Evolutionary conservation across 2,888 invertebrate genomes (phyloP).

Genomic region (Pammene aurita): DNA sequence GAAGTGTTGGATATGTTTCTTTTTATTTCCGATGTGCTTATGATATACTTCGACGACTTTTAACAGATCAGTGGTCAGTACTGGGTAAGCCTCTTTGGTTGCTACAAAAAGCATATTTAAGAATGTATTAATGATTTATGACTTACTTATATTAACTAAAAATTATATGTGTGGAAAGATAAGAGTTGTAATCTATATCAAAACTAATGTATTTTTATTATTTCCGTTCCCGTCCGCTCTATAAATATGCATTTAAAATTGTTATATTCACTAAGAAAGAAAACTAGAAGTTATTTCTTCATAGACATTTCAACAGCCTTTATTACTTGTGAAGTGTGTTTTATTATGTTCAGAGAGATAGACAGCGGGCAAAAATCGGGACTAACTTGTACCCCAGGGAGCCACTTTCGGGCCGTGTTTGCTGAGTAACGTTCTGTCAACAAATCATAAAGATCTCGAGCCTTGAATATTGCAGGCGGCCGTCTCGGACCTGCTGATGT

Average conservation of each 20-base stretch:
- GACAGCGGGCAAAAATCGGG: constrained; percentile 25
- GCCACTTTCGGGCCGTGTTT: constrained; percentile 12
- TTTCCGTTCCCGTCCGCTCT: no score
- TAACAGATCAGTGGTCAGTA: no score
- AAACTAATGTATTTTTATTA: no score
- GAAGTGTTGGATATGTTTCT: no score
- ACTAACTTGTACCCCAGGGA: constrained; percentile 20
- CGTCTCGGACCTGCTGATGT: constrained; percentile 14
- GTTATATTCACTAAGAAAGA: neutral
- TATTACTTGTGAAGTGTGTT: constrained; percentile 19
- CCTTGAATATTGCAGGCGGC: constrained; percentile 13
- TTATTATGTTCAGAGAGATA: constrained; percentile 21
- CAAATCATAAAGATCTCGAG: constrained; percentile 27
- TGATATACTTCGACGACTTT: no score
- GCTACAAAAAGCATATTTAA: no score
- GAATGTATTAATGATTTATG: no score
- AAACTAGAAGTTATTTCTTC: neutral
- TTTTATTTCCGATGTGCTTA: no score
- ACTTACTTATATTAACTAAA: no score
- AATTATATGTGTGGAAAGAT: no score
- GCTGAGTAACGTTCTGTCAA: constrained; percentile 25
- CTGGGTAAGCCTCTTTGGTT: no score
- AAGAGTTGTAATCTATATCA: no score
- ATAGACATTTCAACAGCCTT: neutral
- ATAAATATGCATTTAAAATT: neutral